Evolutionary conservation across 2,797 vertebrate species (phyloP).

Genomic region (Chaetodon trifasciatus): DNA sequence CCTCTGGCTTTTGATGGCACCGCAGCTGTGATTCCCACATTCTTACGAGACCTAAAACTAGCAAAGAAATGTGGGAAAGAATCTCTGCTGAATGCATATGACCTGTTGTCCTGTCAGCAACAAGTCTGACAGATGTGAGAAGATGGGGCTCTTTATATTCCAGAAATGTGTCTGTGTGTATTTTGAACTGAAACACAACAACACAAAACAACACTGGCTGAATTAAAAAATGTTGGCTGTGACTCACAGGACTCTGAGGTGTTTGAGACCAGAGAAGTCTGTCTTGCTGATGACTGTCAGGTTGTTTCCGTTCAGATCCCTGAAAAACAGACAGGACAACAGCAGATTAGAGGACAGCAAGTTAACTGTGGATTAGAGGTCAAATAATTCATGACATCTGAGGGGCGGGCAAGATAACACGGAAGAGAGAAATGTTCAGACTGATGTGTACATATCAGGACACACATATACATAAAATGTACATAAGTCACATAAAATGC

Average conservation of each 20-base stretch:
- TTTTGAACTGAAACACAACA: background rate
- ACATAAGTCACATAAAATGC: too few species aligned
- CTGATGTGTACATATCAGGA: too few species aligned
- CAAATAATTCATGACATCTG: background rate
- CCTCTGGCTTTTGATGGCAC: constrained; percentile 42
- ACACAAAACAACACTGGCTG: background rate
- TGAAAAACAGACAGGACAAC: constrained; percentile 64
- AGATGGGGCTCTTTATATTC: background rate
- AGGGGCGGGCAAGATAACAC: background rate
- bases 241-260: constrained; percentile 94
- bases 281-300: constrained; percentile 91
- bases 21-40: constrained; percentile 42
- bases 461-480: too few species aligned
- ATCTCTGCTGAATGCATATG: background rate
- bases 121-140: background rate
- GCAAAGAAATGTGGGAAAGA: constrained; percentile 40
- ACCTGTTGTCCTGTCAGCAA: background rate
- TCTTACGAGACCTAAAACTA: constrained; percentile 21
- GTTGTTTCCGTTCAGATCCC: constrained; percentile 96
- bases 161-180: background rate
- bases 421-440: too few species aligned
- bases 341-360: constrained; percentile 18
- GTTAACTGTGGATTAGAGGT: background rate
- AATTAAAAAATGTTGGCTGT: background rate
- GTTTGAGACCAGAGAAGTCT: constrained; percentile 92